Conservation (phyloP, 2,797 vertebrate genomes). For the Ispidina lecontei region DNA sequence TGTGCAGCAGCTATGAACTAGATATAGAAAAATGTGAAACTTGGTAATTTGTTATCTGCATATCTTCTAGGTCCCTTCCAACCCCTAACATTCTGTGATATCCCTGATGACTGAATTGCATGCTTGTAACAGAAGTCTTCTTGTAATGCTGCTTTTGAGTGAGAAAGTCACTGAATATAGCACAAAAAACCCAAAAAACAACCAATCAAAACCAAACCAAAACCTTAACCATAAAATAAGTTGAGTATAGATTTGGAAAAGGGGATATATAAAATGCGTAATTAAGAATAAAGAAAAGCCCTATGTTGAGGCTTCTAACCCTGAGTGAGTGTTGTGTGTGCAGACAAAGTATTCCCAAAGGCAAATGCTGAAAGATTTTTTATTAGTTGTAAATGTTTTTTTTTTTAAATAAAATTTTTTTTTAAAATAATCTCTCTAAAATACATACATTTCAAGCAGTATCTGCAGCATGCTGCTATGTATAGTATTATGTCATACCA, state of each 20-base stretch:
- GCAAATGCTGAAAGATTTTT: neutral
- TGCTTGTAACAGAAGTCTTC: neutral
- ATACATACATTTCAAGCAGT: neutral
- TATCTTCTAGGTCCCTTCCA: neutral
- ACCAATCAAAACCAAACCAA: neutral
- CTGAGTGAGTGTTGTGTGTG: neutral
- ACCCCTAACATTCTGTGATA: no score
- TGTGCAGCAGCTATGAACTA: neutral
- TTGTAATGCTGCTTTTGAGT: conserved; percentile 19
- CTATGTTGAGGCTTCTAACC: neutral
- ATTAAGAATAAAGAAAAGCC: neutral
- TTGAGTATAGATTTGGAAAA: neutral
- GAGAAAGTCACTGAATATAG: neutral
- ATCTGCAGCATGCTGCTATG: neutral
- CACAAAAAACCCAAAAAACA: neutral
- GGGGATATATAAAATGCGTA: neutral
- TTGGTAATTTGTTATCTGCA: neutral
- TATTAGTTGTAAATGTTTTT: no score
- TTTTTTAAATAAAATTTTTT: no score
- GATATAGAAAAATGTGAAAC: neutral
- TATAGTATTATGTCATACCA: neutral
- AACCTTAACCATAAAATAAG: neutral
- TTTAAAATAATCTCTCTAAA: neutral
- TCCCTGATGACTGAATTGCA: neutral
- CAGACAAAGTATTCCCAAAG: conserved; percentile 47